phyloP scores from a whole-genome alignment of 2,113 vertebrate species.

The Phalacrocorax pelagicus region DNA sequence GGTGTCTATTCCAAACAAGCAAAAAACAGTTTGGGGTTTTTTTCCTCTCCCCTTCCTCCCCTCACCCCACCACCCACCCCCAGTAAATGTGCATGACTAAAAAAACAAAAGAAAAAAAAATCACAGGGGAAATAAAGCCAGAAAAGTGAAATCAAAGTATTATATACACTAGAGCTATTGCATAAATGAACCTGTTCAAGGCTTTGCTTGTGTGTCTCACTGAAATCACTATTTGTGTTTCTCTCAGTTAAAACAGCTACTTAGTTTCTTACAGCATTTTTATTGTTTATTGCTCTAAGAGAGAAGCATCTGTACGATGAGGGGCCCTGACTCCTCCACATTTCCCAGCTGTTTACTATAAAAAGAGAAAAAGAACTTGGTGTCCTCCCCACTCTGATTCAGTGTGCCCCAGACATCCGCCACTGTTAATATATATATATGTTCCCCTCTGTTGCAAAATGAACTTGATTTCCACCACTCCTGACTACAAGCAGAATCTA shows the following conservation, averaged over 20 bases:
- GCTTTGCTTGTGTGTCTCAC: background rate
- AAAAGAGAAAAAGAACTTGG: background rate
- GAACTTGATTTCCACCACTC: background rate
- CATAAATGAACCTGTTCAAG: background rate
- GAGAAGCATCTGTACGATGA: background rate
- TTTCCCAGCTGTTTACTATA: background rate
- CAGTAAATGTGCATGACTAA: background rate
- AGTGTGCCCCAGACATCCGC: background rate
- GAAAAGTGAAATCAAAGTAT: background rate
- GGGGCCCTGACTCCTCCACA: background rate
- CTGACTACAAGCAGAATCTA: background rate
- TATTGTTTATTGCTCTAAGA: background rate
- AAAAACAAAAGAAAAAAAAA: background rate
- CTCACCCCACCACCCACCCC: fast-evolving
- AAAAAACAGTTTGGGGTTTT: background rate
- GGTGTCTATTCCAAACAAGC: background rate
- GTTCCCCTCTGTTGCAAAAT: background rate
- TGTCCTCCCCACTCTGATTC: background rate
- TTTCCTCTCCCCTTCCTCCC: no score
- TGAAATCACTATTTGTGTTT: background rate
- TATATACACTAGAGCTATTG: background rate
- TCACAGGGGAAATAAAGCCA: background rate
- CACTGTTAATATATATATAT: background rate
- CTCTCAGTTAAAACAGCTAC: background rate
- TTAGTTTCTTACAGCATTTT: background rate